A percentile compares a stretch with the other conserved stretches of the same genome.
phyloP scores from a whole-genome alignment of 1,140 invertebrate genomes.

The Drosophila chauvacae region DNA sequence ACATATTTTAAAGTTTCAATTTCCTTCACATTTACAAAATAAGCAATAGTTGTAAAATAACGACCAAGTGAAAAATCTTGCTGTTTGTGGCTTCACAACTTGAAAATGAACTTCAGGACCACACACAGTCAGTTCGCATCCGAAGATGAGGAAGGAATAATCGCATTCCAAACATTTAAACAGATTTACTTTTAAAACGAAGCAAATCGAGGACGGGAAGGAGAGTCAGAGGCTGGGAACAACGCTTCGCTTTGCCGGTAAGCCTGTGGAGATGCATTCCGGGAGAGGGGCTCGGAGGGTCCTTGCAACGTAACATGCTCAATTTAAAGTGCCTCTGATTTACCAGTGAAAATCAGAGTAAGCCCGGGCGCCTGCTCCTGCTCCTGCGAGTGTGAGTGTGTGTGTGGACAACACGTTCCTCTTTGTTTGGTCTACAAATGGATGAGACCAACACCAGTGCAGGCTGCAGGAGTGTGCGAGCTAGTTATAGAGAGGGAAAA shows the following conservation, averaged over 20 bases:
- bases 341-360: conserved; percentile 46
- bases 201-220: conserved; percentile 4
- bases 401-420: conserved; percentile 60
- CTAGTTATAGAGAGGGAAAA: conserved; percentile 55
- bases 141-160: conserved; percentile 29
- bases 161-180: conserved; percentile 62
- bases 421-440: conserved; percentile 77
- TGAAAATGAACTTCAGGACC: conserved; percentile 24
- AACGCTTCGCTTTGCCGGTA: conserved; percentile 37
- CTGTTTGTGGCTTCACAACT: conserved; percentile 10
- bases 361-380: conserved; percentile 4
- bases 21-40: neutral
- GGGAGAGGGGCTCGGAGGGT: conserved; percentile 10
- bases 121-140: conserved; percentile 9
- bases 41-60: neutral
- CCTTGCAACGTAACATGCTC: conserved; percentile 67
- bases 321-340: conserved; percentile 78
- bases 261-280: conserved; percentile 34
- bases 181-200: conserved; percentile 50
- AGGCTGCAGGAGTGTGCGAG: conserved; percentile 17
- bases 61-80: neutral
- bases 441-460: conserved; percentile 57
- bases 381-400: conserved; percentile 28
- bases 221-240: conserved; percentile 6
- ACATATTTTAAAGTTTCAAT: neutral